phyloP scores from a whole-genome alignment of 1,140 invertebrate species.

The Pachyrhynchus sulphureomaculatus region DNA sequence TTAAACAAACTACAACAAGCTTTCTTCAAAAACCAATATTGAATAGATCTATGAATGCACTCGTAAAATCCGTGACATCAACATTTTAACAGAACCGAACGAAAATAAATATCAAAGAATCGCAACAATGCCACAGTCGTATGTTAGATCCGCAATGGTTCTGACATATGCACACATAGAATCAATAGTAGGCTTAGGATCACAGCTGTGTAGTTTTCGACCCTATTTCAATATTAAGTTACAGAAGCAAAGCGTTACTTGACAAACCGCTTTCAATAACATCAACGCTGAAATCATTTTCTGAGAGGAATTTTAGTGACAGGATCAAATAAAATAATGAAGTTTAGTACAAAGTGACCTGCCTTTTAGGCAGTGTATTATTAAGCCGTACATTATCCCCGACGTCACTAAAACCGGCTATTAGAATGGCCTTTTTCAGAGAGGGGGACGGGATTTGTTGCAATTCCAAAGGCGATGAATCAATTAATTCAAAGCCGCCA shows the following conservation, averaged over 20 bases:
- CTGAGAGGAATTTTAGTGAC: conserved; percentile 25
- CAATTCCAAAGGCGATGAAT: conserved; percentile 36
- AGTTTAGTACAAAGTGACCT: conserved; percentile 52
- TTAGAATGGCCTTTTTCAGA: conserved; percentile 43
- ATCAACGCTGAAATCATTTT: conserved; percentile 28
- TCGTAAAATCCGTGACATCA: conserved; percentile 2
- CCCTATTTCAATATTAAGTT: conserved; percentile 20
- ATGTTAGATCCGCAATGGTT: conserved; percentile 21
- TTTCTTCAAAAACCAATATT: not conserved
- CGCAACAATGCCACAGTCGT: conserved; percentile 18
- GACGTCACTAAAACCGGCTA: conserved; percentile 45
- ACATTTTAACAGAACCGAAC: conserved; percentile 11
- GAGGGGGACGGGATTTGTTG: conserved; percentile 1
- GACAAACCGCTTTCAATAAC: conserved; percentile 7
- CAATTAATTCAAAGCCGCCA: conserved; percentile 45
- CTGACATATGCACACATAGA: conserved; percentile 31
- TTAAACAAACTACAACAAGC: too few relatives aligned
- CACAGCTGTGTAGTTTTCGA: conserved; percentile 24
- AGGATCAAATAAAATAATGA: conserved; percentile 52
- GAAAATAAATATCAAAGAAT: conserved; percentile 16
- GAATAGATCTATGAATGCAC: not conserved
- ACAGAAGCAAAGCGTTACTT: not conserved
- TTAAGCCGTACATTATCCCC: conserved; percentile 50
- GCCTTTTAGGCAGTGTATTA: conserved; percentile 53
- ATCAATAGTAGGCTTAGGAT: conserved; percentile 24